phyloP scores from a whole-genome alignment of 2,797 vertebrate genomes.

The Crocodylus rhombifer region DNA sequence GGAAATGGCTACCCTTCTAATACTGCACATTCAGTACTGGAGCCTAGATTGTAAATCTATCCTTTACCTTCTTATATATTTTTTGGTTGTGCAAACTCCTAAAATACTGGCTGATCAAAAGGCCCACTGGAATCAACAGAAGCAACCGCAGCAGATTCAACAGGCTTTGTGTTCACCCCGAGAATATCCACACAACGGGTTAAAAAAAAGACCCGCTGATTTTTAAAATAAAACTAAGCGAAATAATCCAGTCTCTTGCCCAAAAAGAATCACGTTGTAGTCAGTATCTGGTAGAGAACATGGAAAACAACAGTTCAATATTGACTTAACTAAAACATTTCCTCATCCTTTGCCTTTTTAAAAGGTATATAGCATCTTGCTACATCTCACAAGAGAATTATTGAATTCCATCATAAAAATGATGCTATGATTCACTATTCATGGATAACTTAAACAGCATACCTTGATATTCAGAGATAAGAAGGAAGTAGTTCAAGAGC shows the following conservation, averaged over 20 bases:
- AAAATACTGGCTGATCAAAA: slow-evolving; percentile 1
- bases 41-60: neutral
- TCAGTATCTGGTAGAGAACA: neutral
- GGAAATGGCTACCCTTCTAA: neutral
- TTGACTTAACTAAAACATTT: slow-evolving; percentile 13
- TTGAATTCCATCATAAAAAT: neutral
- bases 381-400: neutral
- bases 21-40: neutral
- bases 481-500: neutral
- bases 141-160: slow-evolving; percentile 36
- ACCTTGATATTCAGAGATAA: neutral
- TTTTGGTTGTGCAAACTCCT: slow-evolving; percentile 13
- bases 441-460: neutral
- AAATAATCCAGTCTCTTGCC: too few relatives aligned
- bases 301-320: slow-evolving; percentile 31
- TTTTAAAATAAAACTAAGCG: too few relatives aligned
- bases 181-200: slow-evolving; percentile 31
- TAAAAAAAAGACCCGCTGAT: too few relatives aligned
- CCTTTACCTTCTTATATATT: neutral
- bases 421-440: neutral
- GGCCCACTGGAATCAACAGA: slow-evolving; percentile 7
- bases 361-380: neutral
- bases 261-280: neutral
- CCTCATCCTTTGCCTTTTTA: neutral
- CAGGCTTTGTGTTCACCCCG: neutral